Conservation (phyloP, 2,113 vertebrate species). For the Entomyzon cyanotis region DNA sequence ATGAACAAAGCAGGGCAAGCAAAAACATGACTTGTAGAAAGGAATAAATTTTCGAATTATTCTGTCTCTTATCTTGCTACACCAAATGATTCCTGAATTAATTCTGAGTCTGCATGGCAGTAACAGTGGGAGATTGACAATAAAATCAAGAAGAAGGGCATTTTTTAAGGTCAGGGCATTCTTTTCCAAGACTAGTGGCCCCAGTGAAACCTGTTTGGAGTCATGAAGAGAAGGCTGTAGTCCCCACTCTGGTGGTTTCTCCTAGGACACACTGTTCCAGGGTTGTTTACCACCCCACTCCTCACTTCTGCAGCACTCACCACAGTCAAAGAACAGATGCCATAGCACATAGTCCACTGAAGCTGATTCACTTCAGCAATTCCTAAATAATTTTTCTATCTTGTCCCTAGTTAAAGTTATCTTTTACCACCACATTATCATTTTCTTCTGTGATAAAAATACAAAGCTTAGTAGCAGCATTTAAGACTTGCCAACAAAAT, state of each 20-base stretch:
- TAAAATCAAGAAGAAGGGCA: not conserved
- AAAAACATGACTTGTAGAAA: not conserved
- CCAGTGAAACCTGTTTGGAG: not conserved
- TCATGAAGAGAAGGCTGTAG: not conserved
- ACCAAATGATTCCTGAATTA: not conserved
- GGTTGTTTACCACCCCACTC: not conserved
- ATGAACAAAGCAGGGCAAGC: not conserved
- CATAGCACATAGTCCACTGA: not conserved
- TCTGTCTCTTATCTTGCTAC: not conserved
- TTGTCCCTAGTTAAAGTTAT: not conserved
- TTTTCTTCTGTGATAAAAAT: conserved; percentile 2
- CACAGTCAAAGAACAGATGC: not conserved
- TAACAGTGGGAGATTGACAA: not conserved
- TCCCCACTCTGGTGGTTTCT: not conserved
- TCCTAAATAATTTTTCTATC: not conserved
- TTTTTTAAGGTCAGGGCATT: not conserved
- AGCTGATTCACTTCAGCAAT: not conserved
- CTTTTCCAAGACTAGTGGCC: not conserved
- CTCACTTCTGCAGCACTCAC: not conserved
- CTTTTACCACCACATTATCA: not conserved
- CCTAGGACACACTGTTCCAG: not conserved
- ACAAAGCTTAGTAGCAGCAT: not conserved
- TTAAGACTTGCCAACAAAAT: not conserved
- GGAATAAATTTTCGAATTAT: not conserved
- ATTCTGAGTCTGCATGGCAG: not conserved